Evolutionary conservation across 2,113 vertebrate genomes (phyloP), one percentile per base, ranked within the genome.

Genomic region (Tapirus terrestris): DNA sequence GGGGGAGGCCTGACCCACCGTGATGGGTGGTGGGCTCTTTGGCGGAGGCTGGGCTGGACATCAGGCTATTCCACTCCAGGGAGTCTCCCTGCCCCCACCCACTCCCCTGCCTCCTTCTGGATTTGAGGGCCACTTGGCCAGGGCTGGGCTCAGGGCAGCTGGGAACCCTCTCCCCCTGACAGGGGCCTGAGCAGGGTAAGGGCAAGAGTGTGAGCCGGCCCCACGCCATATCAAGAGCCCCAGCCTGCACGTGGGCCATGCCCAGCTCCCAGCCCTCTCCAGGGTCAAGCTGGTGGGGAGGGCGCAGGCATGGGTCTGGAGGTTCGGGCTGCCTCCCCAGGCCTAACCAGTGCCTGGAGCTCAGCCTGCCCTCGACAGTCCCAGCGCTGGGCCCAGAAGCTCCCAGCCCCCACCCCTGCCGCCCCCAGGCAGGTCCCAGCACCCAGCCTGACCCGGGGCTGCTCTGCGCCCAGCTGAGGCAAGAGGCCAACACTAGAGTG

Each of bases 21-120:
- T 5, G 45, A 20, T 0, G 0, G 67, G 9, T 39, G 4, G 14
- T 1, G 31, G 36, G 53, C 7, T 2, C 39, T 8, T 5, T 9
- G 6, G 6, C 13, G 0, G 7, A 56, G 87, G 33, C 58, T 11
- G 3, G 33, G 60, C 45, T 39, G 31, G 8, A 31, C 13, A 23
- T 4, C 12, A 7, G 58, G 20, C 23, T 65, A 43, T 61, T 18
- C 21, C 36, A 29, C 72, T 53, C 68, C 8, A 14, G 23, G 36
- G 29, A 73, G 31, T 8, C n/a, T 61, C 60, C 60, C 53, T 31
- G 73, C 33, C 33, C 25, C n/a, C 21, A 9, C 33, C 10, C 3
- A 3, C 63, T 31, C 75, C 25, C 31, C 0, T 6, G 56, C 43
- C 20, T 25, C 65, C 33, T 70, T 61, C 53, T 81, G 14, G n/a